A percentile compares a stretch with the other conserved stretches of the same genome.
Evolutionary conservation across 2,797 vertebrate species (phyloP).

Genomic region (Oreochromis mossambicus): DNA sequence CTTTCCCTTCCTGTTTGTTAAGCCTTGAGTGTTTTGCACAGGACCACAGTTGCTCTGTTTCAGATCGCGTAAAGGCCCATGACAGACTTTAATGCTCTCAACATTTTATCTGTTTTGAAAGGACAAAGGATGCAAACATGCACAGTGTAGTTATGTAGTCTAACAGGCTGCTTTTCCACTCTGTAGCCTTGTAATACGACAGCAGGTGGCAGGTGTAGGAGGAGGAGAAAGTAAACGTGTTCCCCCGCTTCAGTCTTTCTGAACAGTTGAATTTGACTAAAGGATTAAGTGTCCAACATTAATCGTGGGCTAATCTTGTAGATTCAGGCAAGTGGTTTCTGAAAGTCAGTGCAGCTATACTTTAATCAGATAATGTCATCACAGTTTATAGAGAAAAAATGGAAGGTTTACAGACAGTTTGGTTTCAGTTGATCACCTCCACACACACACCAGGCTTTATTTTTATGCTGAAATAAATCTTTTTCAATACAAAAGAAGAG

Average conservation of each 20-base stretch:
- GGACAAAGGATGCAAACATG: conserved; percentile 23
- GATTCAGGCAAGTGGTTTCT: conserved; percentile 61
- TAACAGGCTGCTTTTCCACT: conserved; percentile 21
- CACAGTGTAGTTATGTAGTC: conserved; percentile 24
- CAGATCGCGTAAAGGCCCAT: not conserved
- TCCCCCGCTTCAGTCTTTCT: conserved; percentile 16
- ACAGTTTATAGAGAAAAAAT: conserved; percentile 52
- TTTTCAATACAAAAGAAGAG: not conserved
- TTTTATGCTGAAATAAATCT: not conserved
- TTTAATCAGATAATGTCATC: conserved; percentile 63
- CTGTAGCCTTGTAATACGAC: not conserved
- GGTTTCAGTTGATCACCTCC: conserved; percentile 26
- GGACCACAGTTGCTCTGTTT: not conserved
- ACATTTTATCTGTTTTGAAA: conserved; percentile 37
- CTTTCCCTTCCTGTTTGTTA: not conserved
- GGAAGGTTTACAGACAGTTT: conserved; percentile 37
- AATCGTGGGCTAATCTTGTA: conserved; percentile 65
- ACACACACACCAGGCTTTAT: not conserved
- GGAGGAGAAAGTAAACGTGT: conserved; percentile 23
- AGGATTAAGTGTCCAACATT: conserved; percentile 64
- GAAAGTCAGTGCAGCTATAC: conserved; percentile 63
- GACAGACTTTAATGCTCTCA: conserved; percentile 13
- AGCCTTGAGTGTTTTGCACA: not conserved
- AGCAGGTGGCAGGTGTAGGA: conserved; percentile 40
- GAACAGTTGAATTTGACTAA: conserved; percentile 62